These are phyloP conservation scores for Thyatira batis DNA, from an alignment of 2,888 invertebrate genomes.

Conservation along the genomic window DNA sequence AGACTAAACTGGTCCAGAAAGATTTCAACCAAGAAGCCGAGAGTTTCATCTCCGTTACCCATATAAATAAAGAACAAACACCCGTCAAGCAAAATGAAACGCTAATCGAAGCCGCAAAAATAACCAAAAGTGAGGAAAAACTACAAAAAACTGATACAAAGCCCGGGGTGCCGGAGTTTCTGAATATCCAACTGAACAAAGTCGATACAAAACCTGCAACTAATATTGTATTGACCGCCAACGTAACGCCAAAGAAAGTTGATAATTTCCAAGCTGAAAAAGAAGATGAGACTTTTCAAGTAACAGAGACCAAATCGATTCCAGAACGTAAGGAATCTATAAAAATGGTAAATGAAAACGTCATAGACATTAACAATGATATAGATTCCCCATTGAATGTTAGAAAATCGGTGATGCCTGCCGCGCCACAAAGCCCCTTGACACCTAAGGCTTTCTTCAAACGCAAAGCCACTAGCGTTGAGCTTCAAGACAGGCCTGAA, in stretches of 20 bases:
- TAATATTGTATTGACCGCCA: slow-evolving; percentile 85
- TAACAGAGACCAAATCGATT: slow-evolving; percentile 46
- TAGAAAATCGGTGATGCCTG: slow-evolving; percentile 42
- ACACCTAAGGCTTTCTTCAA: slow-evolving; percentile 78
- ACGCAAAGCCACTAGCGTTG: slow-evolving; percentile 81
- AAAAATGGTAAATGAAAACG: slow-evolving; percentile 48
- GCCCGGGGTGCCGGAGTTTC: slow-evolving; percentile 84
- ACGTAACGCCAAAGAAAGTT: slow-evolving; percentile 76
- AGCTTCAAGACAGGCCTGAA: slow-evolving; percentile 71
- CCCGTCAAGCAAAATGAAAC: slow-evolving; percentile 47
- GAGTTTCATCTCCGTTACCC: slow-evolving; percentile 81
- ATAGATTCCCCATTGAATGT: slow-evolving; percentile 48
- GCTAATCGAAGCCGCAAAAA: slow-evolving; percentile 47
- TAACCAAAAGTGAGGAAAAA: slow-evolving; percentile 68
- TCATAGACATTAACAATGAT: slow-evolving; percentile 48
- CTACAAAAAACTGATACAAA: slow-evolving; percentile 53
- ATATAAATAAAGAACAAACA: slow-evolving; percentile 77
- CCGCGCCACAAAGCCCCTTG: slow-evolving; percentile 61
- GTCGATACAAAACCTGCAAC: slow-evolving; percentile 84
- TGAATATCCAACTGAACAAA: slow-evolving; percentile 87
- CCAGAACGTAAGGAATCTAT: slow-evolving; percentile 51
- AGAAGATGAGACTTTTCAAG: slow-evolving; percentile 51
- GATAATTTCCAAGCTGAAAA: slow-evolving; percentile 62
- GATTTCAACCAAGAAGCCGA: slow-evolving; percentile 62
- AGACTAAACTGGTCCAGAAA: slow-evolving; percentile 41